A percentile compares a stretch with the other conserved stretches of the same genome.
phyloP scores from a whole-genome alignment of 2,888 invertebrate species.

The Spodoptera littoralis region DNA sequence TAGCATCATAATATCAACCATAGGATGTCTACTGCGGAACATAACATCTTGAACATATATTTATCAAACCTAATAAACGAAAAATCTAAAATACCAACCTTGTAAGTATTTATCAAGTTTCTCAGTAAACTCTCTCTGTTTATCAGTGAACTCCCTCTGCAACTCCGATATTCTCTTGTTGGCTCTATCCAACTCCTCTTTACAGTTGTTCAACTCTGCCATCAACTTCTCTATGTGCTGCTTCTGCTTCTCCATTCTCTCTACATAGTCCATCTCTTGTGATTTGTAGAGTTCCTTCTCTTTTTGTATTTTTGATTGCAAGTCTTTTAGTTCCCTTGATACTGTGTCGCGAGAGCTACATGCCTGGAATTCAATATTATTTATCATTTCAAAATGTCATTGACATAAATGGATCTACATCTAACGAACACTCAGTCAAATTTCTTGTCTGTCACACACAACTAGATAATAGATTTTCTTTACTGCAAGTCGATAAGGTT shows the following conservation, averaged over 20 bases:
- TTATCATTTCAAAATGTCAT: not conserved
- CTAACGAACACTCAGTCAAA: no score
- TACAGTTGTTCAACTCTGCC: constrained; percentile 81
- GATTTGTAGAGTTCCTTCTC: constrained; percentile 77
- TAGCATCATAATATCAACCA: no score
- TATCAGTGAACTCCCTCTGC: constrained; percentile 86
- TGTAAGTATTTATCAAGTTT: constrained; percentile 80
- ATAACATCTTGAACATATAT: no score
- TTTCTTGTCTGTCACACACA: no score
- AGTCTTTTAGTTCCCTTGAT: constrained; percentile 87
- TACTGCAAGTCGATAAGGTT: no score
- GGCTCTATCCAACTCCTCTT: constrained; percentile 87
- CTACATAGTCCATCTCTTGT: constrained; percentile 82
- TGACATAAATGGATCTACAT: no score
- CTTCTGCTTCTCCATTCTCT: constrained; percentile 85
- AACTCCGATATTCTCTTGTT: constrained; percentile 88
- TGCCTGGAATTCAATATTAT: constrained; percentile 75
- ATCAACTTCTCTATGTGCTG: constrained; percentile 86
- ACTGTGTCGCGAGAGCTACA: constrained; percentile 90
- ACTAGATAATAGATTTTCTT: no score
- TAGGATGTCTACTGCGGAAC: no score
- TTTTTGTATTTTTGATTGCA: constrained; percentile 79
- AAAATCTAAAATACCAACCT: constrained; percentile 61
- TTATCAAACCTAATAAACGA: no score
- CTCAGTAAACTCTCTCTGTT: constrained; percentile 85